A percentile compares a stretch with the other conserved stretches of the same genome.
Evolutionary conservation across 2,888 invertebrate genomes (phyloP).

Genomic region (Buathra laborator): DNA sequence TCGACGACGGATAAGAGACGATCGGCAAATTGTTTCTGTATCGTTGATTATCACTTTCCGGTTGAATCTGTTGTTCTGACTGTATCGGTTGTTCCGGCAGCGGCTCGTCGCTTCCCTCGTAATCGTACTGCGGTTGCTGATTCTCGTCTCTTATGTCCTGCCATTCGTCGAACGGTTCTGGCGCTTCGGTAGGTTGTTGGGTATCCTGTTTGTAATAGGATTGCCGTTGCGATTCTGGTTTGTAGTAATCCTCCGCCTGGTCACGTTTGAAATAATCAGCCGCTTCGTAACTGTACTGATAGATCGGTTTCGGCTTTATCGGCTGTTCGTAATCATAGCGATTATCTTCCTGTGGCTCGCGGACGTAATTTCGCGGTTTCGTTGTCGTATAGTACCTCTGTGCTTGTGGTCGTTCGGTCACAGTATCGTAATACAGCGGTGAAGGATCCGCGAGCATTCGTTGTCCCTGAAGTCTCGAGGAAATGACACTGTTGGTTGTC

Average conservation of each 20-base stretch:
- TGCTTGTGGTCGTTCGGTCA: conserved; percentile 71
- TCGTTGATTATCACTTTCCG: conserved; percentile 43
- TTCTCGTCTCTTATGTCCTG: conserved; percentile 72
- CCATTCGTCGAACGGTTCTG: conserved; percentile 77
- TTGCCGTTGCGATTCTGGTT: conserved; percentile 46
- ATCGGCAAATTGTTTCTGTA: conserved; percentile 50
- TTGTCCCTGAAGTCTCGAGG: conserved; percentile 72
- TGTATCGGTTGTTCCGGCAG: conserved; percentile 63
- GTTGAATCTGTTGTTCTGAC: conserved; percentile 59
- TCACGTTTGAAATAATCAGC: conserved; percentile 84
- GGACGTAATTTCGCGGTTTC: conserved; percentile 68
- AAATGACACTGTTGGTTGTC: conserved; percentile 67
- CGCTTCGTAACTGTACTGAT: conserved; percentile 91
- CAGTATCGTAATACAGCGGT: conserved; percentile 77
- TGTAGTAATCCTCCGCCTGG: conserved; percentile 66
- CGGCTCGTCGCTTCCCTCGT: conserved; percentile 59
- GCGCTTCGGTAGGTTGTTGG: conserved; percentile 69
- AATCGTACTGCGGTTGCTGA: conserved; percentile 71
- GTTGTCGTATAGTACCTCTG: conserved; percentile 76
- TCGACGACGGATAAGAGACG: conserved; percentile 75
- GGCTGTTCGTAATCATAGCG: conserved; percentile 72
- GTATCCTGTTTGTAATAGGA: conserved; percentile 64
- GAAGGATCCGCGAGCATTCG: conserved; percentile 73
- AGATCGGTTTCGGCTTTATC: conserved; percentile 87
- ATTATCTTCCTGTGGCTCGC: conserved; percentile 50